Conservation (phyloP, 2,113 vertebrate genomes). For the Axis porcinus region DNA sequence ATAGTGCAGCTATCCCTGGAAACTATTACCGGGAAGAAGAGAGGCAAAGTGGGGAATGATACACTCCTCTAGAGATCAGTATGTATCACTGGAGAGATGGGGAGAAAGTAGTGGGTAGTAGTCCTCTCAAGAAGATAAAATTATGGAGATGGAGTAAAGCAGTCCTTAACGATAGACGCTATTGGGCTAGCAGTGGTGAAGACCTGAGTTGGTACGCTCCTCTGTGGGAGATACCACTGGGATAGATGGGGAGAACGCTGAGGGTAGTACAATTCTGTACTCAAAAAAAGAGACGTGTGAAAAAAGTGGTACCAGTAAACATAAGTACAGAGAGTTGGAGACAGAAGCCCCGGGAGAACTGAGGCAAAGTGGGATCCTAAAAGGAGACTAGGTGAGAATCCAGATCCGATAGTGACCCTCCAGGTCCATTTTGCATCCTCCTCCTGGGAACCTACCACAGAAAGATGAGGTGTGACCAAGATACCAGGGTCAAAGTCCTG, state of each 20-base stretch:
- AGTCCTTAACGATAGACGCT: not conserved
- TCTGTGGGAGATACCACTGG: not conserved
- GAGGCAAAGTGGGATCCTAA: not conserved
- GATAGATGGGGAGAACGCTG: not conserved
- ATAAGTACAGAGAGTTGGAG: not conserved
- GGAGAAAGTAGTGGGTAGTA: not conserved
- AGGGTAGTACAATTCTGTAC: not conserved
- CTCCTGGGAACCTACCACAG: not conserved
- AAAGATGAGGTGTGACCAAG: not conserved
- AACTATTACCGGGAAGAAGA: not conserved
- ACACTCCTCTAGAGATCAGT: not conserved
- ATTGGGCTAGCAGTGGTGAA: not conserved
- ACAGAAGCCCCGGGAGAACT: not conserved
- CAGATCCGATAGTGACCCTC: not conserved
- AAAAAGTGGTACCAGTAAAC: not conserved
- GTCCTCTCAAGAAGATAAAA: not conserved
- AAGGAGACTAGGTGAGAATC: not conserved
- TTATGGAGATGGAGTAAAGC: not conserved
- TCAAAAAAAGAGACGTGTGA: not conserved
- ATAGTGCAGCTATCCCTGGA: not conserved
- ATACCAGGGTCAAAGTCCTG: not conserved
- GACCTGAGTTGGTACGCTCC: not conserved
- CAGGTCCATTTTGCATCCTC: not conserved
- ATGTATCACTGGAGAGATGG: not conserved
- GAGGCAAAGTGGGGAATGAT: not conserved